Percentiles rank a stretch among this genome's conserved stretches.
Conservation (phyloP, 2,888 invertebrate species). For the Carabus problematicus region DNA sequence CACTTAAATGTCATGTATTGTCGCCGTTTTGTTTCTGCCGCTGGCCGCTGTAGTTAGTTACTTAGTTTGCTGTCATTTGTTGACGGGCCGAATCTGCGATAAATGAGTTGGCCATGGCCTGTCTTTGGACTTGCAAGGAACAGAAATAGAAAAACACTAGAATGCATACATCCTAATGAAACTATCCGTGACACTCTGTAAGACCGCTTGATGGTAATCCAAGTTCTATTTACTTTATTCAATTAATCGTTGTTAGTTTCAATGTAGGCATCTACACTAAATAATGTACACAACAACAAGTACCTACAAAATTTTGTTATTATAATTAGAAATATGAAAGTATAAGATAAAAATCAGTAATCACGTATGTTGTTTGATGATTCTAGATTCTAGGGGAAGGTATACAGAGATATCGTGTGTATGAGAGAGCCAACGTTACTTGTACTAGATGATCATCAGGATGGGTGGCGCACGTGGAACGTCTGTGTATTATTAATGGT, state of each 20-base stretch:
- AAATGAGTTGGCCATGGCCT: constrained; percentile 12
- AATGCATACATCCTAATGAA: no score
- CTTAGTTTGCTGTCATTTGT: constrained; percentile 33
- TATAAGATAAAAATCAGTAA: neutral
- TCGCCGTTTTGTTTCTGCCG: neutral
- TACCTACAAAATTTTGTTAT: no score
- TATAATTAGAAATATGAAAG: neutral
- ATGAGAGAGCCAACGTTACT: constrained; percentile 23
- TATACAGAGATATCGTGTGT: neutral
- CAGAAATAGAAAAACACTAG: no score
- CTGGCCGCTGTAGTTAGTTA: neutral
- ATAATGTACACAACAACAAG: constrained; percentile 25
- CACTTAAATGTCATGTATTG: constrained; percentile 33
- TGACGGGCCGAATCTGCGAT: constrained; percentile 22
- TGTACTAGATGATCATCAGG: constrained; percentile 1
- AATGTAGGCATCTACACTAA: no score
- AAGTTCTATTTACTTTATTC: neutral
- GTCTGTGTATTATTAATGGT: constrained; percentile 54
- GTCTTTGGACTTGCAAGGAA: neutral
- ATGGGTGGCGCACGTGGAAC: constrained; percentile 49
- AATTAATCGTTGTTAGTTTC: no score
- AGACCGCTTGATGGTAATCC: neutral
- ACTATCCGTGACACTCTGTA: constrained; percentile 3
- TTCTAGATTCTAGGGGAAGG: neutral
- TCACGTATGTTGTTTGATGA: neutral